Evolutionary conservation across 2,113 vertebrate species (phyloP).

Genomic region (Melanerpes formicivorus): DNA sequence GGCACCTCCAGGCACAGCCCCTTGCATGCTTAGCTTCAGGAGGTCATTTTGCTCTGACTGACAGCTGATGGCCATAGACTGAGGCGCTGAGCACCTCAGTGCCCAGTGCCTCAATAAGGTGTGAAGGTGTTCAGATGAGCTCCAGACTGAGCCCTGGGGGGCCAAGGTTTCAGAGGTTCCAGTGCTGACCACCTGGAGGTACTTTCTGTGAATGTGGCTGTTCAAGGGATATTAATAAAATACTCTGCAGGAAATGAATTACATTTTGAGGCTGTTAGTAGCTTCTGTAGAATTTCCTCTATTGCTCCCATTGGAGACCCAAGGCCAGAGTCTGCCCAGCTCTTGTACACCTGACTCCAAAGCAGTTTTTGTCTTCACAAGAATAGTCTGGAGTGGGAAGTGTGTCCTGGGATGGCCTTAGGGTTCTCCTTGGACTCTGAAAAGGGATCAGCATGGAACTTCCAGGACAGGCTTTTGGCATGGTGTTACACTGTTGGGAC

Average conservation of each 20-base stretch:
- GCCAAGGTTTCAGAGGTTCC: not conserved
- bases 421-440: not conserved
- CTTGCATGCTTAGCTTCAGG: not conserved
- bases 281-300: constrained; percentile 17
- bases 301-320: not conserved
- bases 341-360: not conserved
- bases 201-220: not conserved
- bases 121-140: not conserved
- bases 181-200: not conserved
- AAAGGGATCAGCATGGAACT: not conserved
- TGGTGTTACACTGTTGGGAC: not conserved
- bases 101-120: accelerated
- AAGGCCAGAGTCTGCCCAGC: not conserved
- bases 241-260: not conserved
- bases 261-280: not conserved
- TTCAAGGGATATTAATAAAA: not conserved
- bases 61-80: not conserved
- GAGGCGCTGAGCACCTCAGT: not conserved
- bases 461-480: not conserved
- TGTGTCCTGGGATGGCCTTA: not conserved
- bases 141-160: not conserved
- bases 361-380: not conserved
- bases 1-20: not conserved
- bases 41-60: not conserved
- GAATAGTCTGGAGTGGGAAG: not conserved